These are phyloP conservation scores for Bergia sp. DNA, from an alignment of 92 coral and sea anemone species.

Conservation along the genomic window DNA sequence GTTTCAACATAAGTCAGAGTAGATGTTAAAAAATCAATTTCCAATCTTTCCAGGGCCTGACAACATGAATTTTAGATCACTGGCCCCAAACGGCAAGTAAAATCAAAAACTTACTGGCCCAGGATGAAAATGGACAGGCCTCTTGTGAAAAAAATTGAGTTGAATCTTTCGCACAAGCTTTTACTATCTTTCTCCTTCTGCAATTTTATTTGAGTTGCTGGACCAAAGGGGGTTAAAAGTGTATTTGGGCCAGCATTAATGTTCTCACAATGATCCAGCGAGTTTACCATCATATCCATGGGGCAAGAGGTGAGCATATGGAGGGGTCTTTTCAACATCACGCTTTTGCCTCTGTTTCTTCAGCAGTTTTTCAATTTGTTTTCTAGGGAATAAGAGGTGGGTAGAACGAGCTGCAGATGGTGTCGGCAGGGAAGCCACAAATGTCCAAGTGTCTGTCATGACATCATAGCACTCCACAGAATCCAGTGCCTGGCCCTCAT, in stretches of 20 bases:
- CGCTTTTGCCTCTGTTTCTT: conserved; percentile 51
- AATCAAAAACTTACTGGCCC: no score
- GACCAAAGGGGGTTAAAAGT: no score
- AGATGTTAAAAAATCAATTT: background rate
- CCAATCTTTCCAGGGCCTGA: no score
- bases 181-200: background rate
- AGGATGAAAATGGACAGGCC: no score
- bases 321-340: conserved; percentile 39
- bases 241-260: no score
- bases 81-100: no score
- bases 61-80: no score
- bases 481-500: conserved; percentile 79
- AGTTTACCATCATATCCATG: conserved; percentile 31
- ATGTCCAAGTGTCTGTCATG: conserved; percentile 82
- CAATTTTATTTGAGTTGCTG: no score
- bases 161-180: no score
- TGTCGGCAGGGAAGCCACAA: conserved; percentile 78
- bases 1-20: no score
- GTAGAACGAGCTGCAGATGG: conserved; percentile 97
- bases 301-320: conserved; percentile 4
- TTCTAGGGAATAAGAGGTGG: conserved; percentile 80
- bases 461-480: conserved; percentile 90
- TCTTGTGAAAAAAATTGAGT: no score
- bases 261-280: conserved; percentile 10
- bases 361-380: conserved; percentile 80